Conservation (phyloP, 2,113 vertebrate species). For the Morone saxatilis region DNA sequence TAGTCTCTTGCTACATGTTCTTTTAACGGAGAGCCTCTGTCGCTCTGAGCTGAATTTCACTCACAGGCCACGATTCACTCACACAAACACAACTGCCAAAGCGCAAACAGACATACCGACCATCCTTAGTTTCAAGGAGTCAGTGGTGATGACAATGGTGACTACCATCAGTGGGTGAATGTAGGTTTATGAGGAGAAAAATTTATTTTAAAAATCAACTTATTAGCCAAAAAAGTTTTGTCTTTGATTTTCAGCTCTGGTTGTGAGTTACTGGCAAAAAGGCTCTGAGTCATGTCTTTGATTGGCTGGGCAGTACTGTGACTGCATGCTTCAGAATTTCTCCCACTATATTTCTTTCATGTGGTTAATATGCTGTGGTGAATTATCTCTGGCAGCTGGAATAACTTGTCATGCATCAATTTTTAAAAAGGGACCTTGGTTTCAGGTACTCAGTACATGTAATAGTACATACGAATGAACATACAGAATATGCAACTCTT, state of each 20-base stretch:
- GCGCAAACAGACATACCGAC: neutral
- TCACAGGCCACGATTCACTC: neutral
- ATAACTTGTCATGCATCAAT: neutral
- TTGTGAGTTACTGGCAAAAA: neutral
- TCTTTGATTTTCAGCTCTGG: neutral
- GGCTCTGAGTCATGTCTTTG: neutral
- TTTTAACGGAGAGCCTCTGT: slow-evolving; percentile 27
- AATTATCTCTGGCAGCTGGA: neutral
- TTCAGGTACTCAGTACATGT: neutral
- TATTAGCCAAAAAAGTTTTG: neutral
- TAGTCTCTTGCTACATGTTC: slow-evolving; percentile 17
- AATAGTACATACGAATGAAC: neutral
- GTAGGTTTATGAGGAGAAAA: neutral
- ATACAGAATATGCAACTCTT: neutral
- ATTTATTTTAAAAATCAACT: neutral
- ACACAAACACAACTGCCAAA: neutral
- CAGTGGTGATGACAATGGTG: neutral
- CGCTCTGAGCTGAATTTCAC: slow-evolving; percentile 20
- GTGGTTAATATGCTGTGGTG: too few relatives aligned
- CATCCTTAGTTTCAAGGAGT: neutral
- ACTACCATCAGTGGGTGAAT: neutral
- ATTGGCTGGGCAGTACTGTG: neutral
- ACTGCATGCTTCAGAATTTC: neutral
- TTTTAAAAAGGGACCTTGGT: neutral
- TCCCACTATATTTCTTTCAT: neutral